Percentiles rank a stretch among this genome's conserved stretches.
phyloP scores from a whole-genome alignment of 2,113 vertebrate species.

The Nycticebus coucang region DNA sequence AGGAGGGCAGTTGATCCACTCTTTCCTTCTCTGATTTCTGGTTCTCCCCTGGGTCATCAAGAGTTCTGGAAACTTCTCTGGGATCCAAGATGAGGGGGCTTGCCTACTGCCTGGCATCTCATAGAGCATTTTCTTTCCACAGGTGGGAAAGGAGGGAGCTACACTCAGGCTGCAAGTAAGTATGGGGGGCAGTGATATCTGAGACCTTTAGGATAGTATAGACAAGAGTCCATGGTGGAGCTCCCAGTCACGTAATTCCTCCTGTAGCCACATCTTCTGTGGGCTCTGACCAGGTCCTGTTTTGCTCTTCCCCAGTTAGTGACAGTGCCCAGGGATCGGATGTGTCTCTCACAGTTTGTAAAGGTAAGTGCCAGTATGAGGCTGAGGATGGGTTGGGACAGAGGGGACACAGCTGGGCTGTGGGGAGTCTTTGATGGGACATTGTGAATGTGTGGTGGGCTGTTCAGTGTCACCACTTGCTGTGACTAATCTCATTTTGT shows the following conservation, averaged over 20 bases:
- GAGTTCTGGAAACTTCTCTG: not conserved
- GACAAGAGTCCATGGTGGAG: accelerated
- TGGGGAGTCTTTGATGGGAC: not conserved
- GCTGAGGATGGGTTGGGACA: too few species aligned
- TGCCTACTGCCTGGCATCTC: not conserved
- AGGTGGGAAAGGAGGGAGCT: not conserved
- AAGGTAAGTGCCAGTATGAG: too few species aligned
- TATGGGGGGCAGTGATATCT: not conserved
- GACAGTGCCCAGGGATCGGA: not conserved
- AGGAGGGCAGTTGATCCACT: not conserved
- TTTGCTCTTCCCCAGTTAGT: not conserved
- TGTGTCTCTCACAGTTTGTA: not conserved
- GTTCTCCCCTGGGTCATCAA: not conserved
- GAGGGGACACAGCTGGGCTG: not conserved
- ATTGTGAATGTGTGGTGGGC: accelerated
- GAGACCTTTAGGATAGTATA: too few species aligned
- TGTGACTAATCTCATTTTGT: not conserved
- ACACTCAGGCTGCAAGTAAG: not conserved
- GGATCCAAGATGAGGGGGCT: not conserved
- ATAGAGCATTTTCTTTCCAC: not conserved
- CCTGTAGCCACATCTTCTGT: too few species aligned
- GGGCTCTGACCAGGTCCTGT: not conserved
- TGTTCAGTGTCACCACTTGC: not conserved
- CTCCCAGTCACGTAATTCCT: too few species aligned
- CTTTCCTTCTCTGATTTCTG: not conserved